phyloP scores from a whole-genome alignment of 2,113 vertebrate species.

The Myocastor coypus region DNA sequence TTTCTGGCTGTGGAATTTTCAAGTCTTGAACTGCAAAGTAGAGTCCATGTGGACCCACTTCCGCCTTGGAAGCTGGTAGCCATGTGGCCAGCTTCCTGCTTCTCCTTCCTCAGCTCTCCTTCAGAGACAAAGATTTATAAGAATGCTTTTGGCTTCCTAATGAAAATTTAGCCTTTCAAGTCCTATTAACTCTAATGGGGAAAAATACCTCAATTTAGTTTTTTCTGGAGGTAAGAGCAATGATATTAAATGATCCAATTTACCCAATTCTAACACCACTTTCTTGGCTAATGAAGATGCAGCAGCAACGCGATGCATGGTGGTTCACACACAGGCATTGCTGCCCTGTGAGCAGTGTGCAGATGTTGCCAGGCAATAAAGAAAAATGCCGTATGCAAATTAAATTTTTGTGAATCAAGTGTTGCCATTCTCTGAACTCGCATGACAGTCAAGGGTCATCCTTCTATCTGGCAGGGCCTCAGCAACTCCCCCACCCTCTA shows the following conservation, averaged over 20 bases:
- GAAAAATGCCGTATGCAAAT: not conserved
- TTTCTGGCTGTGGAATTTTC: not conserved
- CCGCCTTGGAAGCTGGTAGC: not conserved
- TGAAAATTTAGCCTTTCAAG: constrained; percentile 70
- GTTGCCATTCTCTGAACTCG: not conserved
- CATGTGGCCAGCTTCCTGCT: not conserved
- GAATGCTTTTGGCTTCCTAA: constrained; percentile 53
- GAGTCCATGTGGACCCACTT: rapidly evolving
- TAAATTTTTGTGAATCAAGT: not conserved
- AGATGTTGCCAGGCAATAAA: not conserved
- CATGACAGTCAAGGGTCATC: not conserved
- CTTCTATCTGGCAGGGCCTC: not conserved
- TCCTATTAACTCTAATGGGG: constrained; percentile 64
- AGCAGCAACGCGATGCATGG: not conserved
- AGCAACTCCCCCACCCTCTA: rapidly evolving
- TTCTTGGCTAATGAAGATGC: constrained; percentile 58
- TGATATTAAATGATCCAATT: constrained; percentile 69
- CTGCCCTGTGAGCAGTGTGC: too few species aligned
- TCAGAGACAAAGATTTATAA: not conserved
- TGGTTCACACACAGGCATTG: not conserved
- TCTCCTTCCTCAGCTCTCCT: not conserved
- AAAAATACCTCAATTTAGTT: constrained; percentile 58
- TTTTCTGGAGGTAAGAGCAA: constrained; percentile 59
- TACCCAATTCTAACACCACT: constrained; percentile 36
- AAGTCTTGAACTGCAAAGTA: not conserved